Evolutionary conservation across 2,888 invertebrate genomes (phyloP), one percentile per base, ranked within the genome.

Genomic region (Crepidodera aurea): DNA sequence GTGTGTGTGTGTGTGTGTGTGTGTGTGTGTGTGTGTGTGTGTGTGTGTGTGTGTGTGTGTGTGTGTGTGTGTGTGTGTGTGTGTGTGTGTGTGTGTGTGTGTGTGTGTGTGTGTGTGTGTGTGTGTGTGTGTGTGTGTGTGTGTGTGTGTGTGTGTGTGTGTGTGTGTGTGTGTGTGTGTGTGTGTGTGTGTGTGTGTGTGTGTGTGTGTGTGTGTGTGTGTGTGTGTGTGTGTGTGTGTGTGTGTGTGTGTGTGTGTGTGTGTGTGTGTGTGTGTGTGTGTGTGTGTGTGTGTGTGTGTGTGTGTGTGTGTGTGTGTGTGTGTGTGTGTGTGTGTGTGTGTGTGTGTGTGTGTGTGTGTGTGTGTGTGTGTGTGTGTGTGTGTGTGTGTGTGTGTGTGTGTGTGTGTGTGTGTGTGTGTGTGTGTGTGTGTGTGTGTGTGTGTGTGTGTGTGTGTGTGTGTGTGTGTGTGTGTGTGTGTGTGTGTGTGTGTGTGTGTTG

Each of bases 1-100:
- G 39, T 40, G 39, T 40, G 39, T 40, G 39, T 40, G 39, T 13
- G 39, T 40, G 39, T 40, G 39, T 40, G 39, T 40, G 39, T 13
- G 39, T 40, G 39, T 40, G 39, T 40, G 39, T 40, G 39, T 40
- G 39, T 40, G 39, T 13, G 39, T 40, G 39, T 40, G 39, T 40
- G 39, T 40, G 39, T 40, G 39, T 40, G 39, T 13, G 39, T 40
- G 39, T 40, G 39, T 40, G 39, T 40, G 39, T 40, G 39, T 40
- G 39, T 13, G 39, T 40, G 39, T 40, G 39, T 40, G 39, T 40
- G 39, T 13, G 39, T 40, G 39, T 40, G 39, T 40, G 39, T 40
- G 39, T 40, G 39, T 40, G 39, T 13, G 39, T 40, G 39, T 40
- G 39, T 40, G 39, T 40, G 39, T 40, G 39, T 40, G 39, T 13